Evolutionary conservation across 23 tunicate species (phyloP).

Genomic region (Ascidia mentula): DNA sequence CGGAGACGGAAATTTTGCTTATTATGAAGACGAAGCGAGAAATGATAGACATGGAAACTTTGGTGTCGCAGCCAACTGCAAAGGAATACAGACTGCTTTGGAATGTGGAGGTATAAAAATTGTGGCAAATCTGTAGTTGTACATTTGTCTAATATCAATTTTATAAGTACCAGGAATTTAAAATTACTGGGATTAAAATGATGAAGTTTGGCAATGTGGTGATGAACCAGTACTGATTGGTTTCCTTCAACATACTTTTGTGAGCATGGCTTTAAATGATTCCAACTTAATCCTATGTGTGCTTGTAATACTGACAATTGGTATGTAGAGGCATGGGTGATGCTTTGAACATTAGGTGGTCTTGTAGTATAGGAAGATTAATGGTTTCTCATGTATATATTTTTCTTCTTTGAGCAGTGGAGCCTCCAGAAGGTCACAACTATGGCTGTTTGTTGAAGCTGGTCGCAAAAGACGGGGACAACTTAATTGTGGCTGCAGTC

Average conservation of each 20-base stretch:
- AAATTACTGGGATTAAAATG: too few species aligned
- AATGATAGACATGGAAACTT: slow-evolving; percentile 72
- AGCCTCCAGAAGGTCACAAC: slow-evolving; percentile 62
- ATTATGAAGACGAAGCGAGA: slow-evolving; percentile 51
- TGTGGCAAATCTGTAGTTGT: too few species aligned
- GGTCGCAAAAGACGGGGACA: slow-evolving; percentile 21
- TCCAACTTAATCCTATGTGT: background rate
- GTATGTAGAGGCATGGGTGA: too few species aligned
- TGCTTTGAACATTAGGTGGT: too few species aligned
- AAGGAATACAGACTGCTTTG: slow-evolving; percentile 60
- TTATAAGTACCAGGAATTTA: too few species aligned
- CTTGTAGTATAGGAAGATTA: too few species aligned
- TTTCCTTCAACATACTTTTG: too few species aligned
- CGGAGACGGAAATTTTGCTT: slow-evolving; percentile 78
- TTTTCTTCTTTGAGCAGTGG: background rate
- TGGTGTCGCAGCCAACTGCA: slow-evolving; percentile 38
- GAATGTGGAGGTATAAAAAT: slow-evolving; percentile 74
- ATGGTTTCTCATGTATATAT: background rate
- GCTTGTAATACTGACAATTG: background rate
- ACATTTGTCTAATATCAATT: too few species aligned
- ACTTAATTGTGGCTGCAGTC: slow-evolving; percentile 43
- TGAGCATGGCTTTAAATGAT: too few species aligned
- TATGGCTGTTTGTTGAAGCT: slow-evolving; percentile 69
- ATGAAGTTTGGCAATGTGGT: too few species aligned
- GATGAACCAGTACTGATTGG: too few species aligned